phyloP scores from a whole-genome alignment of 2,888 invertebrate species.

The Arrhopalites spinosus region DNA sequence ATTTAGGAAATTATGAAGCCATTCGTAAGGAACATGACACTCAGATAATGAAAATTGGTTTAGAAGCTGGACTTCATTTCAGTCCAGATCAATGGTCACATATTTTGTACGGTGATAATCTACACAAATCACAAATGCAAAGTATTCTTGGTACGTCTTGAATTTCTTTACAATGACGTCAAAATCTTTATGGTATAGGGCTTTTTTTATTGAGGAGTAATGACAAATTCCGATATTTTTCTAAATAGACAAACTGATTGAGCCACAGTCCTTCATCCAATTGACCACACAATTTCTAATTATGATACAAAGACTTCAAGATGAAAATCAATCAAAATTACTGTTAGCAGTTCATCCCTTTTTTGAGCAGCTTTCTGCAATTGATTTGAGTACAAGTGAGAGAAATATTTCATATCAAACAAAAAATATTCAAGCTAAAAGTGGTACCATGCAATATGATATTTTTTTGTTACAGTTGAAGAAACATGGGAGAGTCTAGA shows the following conservation, averaged over 20 bases:
- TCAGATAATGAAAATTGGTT: constrained; percentile 97
- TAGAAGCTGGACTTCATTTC: constrained; percentile 93
- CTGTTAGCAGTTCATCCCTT: constrained; percentile 45
- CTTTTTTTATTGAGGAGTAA: too few species aligned
- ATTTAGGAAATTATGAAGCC: constrained; percentile 89
- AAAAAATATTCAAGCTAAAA: background rate
- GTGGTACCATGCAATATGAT: background rate
- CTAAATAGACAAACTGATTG: constrained; percentile 48
- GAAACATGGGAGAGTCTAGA: constrained; percentile 1
- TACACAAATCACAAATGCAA: constrained; percentile 98
- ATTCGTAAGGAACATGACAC: constrained; percentile 94
- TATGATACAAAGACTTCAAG: constrained; percentile 47
- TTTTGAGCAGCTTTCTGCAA: constrained; percentile 47
- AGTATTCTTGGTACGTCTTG: constrained; percentile 77
- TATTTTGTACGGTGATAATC: constrained; percentile 90
- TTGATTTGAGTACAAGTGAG: constrained; percentile 41
- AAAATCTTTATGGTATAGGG: background rate
- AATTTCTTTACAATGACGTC: background rate
- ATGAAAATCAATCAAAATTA: constrained; percentile 43
- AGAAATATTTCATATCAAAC: background rate
- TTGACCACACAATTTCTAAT: constrained; percentile 51
- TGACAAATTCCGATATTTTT: too few species aligned
- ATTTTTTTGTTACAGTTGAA: constrained; percentile 1
- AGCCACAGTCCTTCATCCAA: constrained; percentile 50
- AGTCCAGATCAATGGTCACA: constrained; percentile 99